These are phyloP conservation scores for Sceloporus tristichus DNA, from an alignment of 2,113 vertebrate genomes.

Conservation along the genomic window DNA sequence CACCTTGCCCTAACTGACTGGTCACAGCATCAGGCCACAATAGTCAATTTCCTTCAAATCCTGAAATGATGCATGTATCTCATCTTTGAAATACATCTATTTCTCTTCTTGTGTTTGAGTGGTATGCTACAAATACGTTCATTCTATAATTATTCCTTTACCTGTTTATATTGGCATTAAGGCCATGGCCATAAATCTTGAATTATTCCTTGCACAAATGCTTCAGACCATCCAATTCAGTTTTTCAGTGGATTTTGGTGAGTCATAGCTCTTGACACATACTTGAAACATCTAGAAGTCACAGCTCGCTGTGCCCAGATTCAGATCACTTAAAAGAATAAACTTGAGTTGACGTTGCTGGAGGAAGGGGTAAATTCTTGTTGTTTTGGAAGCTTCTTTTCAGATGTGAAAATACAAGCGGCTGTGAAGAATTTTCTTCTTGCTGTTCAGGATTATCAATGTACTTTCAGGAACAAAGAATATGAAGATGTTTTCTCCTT, in stretches of 20 bases:
- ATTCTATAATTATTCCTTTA: neutral
- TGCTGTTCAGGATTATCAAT: neutral
- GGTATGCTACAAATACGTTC: neutral
- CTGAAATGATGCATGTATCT: neutral
- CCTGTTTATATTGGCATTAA: neutral
- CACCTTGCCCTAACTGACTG: neutral
- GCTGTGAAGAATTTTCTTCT: neutral
- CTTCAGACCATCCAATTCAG: slow-evolving; percentile 3
- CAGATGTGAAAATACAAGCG: neutral
- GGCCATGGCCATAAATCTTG: neutral
- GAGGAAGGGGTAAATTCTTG: neutral
- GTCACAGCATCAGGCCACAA: neutral
- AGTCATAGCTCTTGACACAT: slow-evolving; percentile 6
- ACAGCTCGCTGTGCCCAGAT: neutral
- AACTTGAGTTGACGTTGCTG: neutral
- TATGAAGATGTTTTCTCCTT: neutral
- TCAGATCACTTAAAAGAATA: slow-evolving; percentile 19
- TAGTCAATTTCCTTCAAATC: neutral
- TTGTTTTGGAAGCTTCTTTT: slow-evolving; percentile 2
- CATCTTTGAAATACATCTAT: neutral
- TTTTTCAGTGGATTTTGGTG: slow-evolving; percentile 1
- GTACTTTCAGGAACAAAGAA: neutral
- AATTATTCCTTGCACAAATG: neutral
- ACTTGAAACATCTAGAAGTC: slow-evolving; percentile 27
- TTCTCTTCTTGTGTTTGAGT: neutral